Evolutionary conservation across 2,797 vertebrate species (phyloP).

Genomic region (Nyctalus aviator): DNA sequence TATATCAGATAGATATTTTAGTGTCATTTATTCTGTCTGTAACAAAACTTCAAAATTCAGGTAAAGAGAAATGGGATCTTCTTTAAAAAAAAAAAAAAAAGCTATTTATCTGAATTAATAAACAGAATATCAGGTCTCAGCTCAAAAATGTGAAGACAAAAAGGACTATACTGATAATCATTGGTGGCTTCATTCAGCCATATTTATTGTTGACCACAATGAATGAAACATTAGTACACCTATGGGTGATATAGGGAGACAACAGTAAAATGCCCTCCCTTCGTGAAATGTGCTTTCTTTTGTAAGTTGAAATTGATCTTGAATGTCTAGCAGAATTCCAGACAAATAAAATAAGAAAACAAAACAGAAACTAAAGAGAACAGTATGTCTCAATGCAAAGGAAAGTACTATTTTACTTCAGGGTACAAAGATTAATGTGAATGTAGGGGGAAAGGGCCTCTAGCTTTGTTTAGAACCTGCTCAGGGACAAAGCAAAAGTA

Average conservation of each 20-base stretch:
- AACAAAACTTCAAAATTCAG: slow-evolving; percentile 41
- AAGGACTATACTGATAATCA: not conserved
- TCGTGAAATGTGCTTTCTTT: not conserved
- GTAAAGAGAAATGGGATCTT: not conserved
- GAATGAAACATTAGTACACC: not conserved
- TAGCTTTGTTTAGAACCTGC: not conserved
- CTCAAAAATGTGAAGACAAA: not conserved
- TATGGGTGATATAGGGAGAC: not conserved
- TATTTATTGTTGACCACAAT: not conserved
- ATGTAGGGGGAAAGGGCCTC: fast-evolving
- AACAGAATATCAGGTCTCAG: not conserved
- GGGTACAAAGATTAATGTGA: not conserved
- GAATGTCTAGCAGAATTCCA: not conserved
- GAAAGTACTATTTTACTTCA: not conserved
- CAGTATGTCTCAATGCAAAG: not conserved
- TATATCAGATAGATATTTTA: slow-evolving; percentile 1
- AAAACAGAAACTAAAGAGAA: not conserved
- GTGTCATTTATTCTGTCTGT: not conserved
- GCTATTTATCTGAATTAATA: not conserved
- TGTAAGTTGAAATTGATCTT: not conserved
- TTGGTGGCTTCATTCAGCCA: not conserved
- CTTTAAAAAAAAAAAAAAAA: not conserved
- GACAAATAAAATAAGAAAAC: not conserved
- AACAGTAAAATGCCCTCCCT: not conserved
- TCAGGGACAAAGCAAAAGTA: not conserved